A percentile compares a stretch with the other conserved stretches of the same genome.
Evolutionary conservation across 2,888 invertebrate species (phyloP).

Genomic region (Clunio marinus): DNA sequence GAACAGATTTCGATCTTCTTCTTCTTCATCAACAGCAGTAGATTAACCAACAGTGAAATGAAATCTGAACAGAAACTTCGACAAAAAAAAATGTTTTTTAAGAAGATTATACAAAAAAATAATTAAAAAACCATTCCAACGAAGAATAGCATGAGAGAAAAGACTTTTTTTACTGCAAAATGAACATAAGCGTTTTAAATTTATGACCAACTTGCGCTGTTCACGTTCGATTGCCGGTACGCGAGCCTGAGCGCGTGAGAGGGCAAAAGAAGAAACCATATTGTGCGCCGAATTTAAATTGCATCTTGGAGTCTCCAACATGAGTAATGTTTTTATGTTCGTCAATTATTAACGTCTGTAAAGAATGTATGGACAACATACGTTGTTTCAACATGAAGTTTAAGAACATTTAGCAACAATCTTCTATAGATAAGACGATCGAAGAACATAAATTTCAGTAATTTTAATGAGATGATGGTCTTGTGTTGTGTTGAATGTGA

Average conservation of each 20-base stretch:
- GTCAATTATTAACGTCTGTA: too few relatives aligned
- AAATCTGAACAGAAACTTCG: neutral
- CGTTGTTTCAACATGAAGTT: too few relatives aligned
- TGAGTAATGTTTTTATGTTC: too few relatives aligned
- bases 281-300: slow-evolving; percentile 30
- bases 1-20: slow-evolving; percentile 22
- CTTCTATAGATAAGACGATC: too few relatives aligned
- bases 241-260: neutral
- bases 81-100: slow-evolving; percentile 4
- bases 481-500: too few relatives aligned
- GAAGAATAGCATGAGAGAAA: neutral
- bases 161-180: neutral
- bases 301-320: slow-evolving; percentile 25
- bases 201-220: slow-evolving; percentile 35
- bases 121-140: slow-evolving; percentile 37
- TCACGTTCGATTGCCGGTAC: slow-evolving; percentile 36
- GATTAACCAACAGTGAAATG: slow-evolving; percentile 15
- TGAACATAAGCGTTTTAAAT: slow-evolving; percentile 21
- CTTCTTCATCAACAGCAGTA: slow-evolving; percentile 31
- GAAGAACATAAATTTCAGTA: too few relatives aligned
- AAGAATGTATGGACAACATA: too few relatives aligned
- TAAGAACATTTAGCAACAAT: too few relatives aligned
- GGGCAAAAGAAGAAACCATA: slow-evolving; percentile 24
- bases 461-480: too few relatives aligned
- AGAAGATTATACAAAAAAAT: slow-evolving; percentile 28